A percentile compares a stretch with the other conserved stretches of the same genome.
These are phyloP conservation scores for Dipodomys stephensi DNA, from an alignment of 2,113 vertebrate genomes.

Conservation along the genomic window DNA sequence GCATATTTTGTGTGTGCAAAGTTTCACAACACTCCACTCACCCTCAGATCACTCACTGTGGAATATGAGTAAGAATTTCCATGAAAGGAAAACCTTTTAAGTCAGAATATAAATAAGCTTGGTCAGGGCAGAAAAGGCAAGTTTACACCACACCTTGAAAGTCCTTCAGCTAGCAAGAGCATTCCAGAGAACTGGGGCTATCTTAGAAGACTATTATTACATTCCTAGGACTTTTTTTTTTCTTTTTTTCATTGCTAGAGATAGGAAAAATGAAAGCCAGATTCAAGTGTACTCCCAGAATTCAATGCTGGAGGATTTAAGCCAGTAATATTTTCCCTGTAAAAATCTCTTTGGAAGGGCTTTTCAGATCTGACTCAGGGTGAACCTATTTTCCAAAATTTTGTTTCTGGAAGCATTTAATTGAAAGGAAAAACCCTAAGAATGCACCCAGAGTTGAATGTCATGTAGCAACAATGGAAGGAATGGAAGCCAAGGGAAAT, in stretches of 20 bases:
- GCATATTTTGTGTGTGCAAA: constrained; percentile 43
- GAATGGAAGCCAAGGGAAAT: constrained; percentile 81
- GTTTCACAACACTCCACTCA: constrained; percentile 54
- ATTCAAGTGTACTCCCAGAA: constrained; percentile 61
- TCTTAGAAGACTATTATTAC: background rate
- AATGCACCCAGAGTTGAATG: constrained; percentile 76
- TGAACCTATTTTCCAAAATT: constrained; percentile 78
- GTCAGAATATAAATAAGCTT: constrained; percentile 52
- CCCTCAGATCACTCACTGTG: constrained; percentile 21
- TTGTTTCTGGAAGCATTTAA: constrained; percentile 83
- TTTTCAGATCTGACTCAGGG: constrained; percentile 80
- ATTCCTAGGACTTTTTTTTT: constrained; percentile 33
- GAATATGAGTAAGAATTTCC: constrained; percentile 69
- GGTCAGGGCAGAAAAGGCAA: constrained; percentile 18
- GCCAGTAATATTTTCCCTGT: constrained; percentile 71
- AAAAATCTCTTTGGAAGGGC: constrained; percentile 74
- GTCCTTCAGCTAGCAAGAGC: constrained; percentile 8
- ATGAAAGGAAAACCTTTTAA: constrained; percentile 61
- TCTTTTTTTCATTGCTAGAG: constrained; percentile 44
- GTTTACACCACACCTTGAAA: constrained; percentile 52
- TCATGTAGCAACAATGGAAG: constrained; percentile 56
- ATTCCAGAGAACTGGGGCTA: constrained; percentile 43
- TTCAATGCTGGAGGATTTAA: constrained; percentile 36
- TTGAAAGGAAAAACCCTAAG: constrained; percentile 82
- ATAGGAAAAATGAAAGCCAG: constrained; percentile 63